phyloP scores from a whole-genome alignment of 2,888 invertebrate genomes.

The Eulithis prunata region DNA sequence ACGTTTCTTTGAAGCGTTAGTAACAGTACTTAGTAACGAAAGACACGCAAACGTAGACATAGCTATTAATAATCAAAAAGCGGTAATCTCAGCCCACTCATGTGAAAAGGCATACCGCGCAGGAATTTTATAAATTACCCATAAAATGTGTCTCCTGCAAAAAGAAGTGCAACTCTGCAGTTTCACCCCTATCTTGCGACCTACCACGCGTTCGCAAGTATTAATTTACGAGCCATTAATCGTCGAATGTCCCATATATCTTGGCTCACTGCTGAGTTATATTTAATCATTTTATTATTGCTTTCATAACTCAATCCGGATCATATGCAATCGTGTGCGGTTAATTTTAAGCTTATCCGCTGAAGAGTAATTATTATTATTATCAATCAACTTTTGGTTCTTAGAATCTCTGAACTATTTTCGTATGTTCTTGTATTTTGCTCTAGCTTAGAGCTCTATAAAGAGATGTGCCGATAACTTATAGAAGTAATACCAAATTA shows the following conservation, averaged over 20 bases:
- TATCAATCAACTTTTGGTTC: neutral
- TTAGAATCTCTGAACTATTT: neutral
- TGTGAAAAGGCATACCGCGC: neutral
- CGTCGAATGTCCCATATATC: conserved; percentile 38
- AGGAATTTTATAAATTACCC: conserved; percentile 5
- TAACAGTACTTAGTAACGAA: too few species aligned
- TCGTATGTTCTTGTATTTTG: too few species aligned
- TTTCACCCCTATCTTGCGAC: conserved; percentile 32
- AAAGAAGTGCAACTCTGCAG: conserved; percentile 49
- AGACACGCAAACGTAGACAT: neutral
- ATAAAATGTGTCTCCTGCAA: conserved; percentile 30
- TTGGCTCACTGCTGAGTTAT: conserved; percentile 35
- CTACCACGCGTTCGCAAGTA: conserved; percentile 38
- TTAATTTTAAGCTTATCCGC: conserved; percentile 5
- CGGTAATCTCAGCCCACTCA: conserved; percentile 2
- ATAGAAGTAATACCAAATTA: too few species aligned
- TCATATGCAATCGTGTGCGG: conserved; percentile 11
- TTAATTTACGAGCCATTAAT: conserved; percentile 42
- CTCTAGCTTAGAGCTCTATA: too few species aligned
- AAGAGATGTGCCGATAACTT: too few species aligned
- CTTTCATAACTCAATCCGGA: conserved; percentile 41
- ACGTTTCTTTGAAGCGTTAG: too few species aligned
- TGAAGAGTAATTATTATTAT: neutral
- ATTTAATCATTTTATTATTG: conserved; percentile 42
- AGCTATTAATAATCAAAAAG: neutral